A percentile compares a stretch with the other conserved stretches of the same genome.
phyloP scores from a whole-genome alignment of 64 coral and sea anemone genomes.

The Porites australiensis region DNA sequence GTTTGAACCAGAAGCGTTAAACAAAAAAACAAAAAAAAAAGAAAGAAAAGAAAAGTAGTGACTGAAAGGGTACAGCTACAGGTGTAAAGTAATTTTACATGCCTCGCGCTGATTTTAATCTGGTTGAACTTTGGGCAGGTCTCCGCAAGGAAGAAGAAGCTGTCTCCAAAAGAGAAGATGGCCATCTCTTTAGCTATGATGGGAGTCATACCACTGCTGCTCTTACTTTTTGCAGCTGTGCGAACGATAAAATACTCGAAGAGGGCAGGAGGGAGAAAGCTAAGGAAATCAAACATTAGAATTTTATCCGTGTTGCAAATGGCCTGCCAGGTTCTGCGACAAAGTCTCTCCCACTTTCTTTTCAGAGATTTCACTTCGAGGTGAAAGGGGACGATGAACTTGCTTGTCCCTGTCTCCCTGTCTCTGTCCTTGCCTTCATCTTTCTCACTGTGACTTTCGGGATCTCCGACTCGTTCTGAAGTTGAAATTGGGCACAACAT shows the following conservation, averaged over 20 bases:
- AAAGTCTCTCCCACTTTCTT: not conserved
- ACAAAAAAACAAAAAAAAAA: no score
- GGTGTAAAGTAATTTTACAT: not conserved
- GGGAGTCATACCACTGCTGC: constrained; percentile 53
- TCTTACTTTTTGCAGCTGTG: constrained; percentile 8
- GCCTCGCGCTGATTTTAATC: constrained; percentile 56
- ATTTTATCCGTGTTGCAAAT: constrained; percentile 32
- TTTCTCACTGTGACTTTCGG: not conserved
- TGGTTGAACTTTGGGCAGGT: constrained; percentile 58
- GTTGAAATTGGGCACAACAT: constrained; percentile 10
- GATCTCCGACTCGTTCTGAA: not conserved
- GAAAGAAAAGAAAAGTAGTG: no score
- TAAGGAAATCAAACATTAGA: constrained; percentile 15
- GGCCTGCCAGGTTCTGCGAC: not conserved
- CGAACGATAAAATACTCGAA: constrained; percentile 66
- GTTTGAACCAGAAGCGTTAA: no score
- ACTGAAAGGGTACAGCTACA: not conserved
- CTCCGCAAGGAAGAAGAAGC: constrained; percentile 45
- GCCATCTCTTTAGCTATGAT: constrained; percentile 48
- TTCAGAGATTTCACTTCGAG: not conserved
- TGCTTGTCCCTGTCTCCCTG: not conserved
- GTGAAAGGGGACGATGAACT: constrained; percentile 4
- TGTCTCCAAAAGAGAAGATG: constrained; percentile 69
- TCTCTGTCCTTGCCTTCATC: not conserved
- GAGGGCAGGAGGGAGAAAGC: constrained; percentile 15